phyloP scores from a whole-genome alignment of 2,888 invertebrate species.

The Neelides folsomi region DNA sequence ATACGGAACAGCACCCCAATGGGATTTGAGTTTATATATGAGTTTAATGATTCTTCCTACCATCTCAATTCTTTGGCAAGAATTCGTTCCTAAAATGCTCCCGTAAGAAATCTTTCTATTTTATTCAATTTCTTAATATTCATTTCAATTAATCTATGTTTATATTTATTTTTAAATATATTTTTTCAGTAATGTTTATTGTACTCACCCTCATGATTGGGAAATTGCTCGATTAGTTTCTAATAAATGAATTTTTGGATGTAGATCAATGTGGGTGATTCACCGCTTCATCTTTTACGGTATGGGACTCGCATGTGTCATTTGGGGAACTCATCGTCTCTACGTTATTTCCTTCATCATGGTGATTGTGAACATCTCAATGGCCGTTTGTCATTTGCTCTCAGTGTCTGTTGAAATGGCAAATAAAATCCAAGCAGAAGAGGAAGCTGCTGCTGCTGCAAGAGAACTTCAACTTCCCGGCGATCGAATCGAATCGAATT shows the following conservation, averaged over 20 bases:
- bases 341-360: conserved; percentile 28
- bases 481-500: no score
- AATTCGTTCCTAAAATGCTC: conserved; percentile 49
- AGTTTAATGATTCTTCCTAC: conserved; percentile 23
- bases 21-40: conserved; percentile 26
- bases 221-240: background rate
- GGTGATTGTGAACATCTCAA: conserved; percentile 21
- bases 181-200: background rate
- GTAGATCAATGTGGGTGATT: conserved; percentile 22
- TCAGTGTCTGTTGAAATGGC: conserved; percentile 3
- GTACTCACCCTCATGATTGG: background rate
- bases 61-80: conserved; percentile 53
- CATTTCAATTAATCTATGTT: no score
- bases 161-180: no score
- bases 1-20: conserved; percentile 16
- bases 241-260: background rate
- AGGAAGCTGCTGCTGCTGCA: no score
- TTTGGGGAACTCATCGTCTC: conserved; percentile 27
- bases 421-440: background rate
- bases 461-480: no score
- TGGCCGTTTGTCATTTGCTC: conserved; percentile 20
- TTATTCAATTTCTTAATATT: no score
- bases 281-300: conserved; percentile 24
- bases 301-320: conserved; percentile 19
- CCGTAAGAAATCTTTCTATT: conserved; percentile 47